These are phyloP conservation scores for Rutpela maculata DNA, from an alignment of 2,888 invertebrate species.

Conservation along the genomic window DNA sequence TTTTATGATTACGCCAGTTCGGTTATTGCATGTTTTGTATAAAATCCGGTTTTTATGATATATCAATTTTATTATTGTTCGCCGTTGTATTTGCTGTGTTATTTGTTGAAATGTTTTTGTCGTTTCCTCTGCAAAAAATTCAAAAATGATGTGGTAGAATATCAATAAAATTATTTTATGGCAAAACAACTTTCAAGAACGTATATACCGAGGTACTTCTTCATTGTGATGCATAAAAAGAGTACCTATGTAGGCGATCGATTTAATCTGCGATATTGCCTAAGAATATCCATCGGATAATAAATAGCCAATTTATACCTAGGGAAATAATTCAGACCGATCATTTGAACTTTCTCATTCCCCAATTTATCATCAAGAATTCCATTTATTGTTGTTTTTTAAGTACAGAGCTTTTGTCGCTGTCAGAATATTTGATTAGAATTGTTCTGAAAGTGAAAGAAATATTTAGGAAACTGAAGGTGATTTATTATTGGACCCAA, in stretches of 20 bases:
- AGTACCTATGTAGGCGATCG: background rate
- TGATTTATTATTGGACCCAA: no score
- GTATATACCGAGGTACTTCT: background rate
- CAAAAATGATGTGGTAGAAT: background rate
- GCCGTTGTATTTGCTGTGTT: slow-evolving; percentile 9
- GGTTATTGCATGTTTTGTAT: slow-evolving; percentile 37
- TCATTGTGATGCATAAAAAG: background rate
- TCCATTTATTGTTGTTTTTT: no score
- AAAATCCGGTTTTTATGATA: slow-evolving; percentile 37
- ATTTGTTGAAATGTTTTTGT: slow-evolving; percentile 8
- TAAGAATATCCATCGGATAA: background rate
- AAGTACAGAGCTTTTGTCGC: no score
- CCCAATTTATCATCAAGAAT: no score
- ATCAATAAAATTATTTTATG: background rate
- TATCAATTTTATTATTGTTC: slow-evolving; percentile 27
- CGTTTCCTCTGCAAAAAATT: background rate
- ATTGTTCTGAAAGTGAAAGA: no score
- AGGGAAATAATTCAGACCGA: no score
- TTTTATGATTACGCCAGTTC: slow-evolving; percentile 43
- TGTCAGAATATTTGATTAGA: no score
- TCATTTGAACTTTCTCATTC: no score
- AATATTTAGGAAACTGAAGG: no score
- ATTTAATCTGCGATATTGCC: background rate
- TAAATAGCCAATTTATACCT: no score
- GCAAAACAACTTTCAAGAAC: background rate